Percentiles rank a stretch among this genome's conserved stretches.
Conservation (phyloP, 2,113 vertebrate species). For the Turdus rufiventris region DNA sequence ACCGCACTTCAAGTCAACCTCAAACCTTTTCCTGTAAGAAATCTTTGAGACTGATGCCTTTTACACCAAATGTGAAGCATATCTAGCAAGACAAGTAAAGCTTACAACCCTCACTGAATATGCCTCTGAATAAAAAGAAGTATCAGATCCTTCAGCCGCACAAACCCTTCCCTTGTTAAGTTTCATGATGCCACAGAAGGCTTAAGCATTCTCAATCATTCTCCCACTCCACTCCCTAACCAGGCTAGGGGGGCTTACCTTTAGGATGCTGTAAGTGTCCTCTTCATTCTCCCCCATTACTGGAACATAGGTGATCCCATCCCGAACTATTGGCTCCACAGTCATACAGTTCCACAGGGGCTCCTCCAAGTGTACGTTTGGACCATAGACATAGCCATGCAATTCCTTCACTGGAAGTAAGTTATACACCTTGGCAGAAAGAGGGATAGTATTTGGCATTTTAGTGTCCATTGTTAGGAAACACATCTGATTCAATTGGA, state of each 20-base stretch:
- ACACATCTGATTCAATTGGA: background rate
- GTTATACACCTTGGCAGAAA: constrained; percentile 63
- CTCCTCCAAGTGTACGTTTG: background rate
- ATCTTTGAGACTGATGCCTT: background rate
- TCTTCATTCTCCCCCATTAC: background rate
- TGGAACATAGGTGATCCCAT: constrained; percentile 58
- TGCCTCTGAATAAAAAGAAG: background rate
- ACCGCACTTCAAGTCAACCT: background rate
- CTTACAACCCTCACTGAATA: background rate
- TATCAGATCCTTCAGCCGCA: background rate
- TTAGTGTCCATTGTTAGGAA: background rate
- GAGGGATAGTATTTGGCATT: background rate
- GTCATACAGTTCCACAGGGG: background rate
- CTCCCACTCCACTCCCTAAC: background rate
- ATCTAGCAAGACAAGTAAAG: background rate
- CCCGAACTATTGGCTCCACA: background rate
- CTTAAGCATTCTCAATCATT: background rate
- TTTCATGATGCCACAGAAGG: background rate
- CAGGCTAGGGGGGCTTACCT: background rate
- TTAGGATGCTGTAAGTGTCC: constrained; percentile 52
- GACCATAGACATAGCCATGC: background rate
- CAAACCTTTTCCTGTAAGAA: background rate
- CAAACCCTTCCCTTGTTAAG: background rate
- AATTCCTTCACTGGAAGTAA: constrained; percentile 62
- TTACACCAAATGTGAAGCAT: background rate